Evolutionary conservation across 2,113 vertebrate genomes (phyloP).

Genomic region (Dolichallabes microphthalmus): DNA sequence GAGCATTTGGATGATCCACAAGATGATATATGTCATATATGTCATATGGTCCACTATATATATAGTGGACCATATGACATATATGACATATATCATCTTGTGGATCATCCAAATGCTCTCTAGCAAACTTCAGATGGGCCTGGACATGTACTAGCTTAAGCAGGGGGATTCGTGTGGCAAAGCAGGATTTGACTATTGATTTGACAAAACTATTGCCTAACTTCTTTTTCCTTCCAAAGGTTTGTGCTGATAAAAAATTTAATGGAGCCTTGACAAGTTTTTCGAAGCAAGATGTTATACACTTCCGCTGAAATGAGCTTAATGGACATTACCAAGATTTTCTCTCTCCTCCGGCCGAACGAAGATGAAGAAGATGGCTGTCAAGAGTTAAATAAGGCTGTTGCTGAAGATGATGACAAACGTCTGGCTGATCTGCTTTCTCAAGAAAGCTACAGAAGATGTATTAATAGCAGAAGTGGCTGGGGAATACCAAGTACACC

Average conservation of each 20-base stretch:
- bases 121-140: too few species aligned
- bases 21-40: too few species aligned
- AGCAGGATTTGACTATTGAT: too few species aligned
- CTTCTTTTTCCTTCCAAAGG: neutral
- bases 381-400: constrained; percentile 76
- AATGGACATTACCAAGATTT: constrained; percentile 92
- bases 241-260: constrained; percentile 20
- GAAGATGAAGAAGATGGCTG: constrained; percentile 65
- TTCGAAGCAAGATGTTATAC: constrained; percentile 58
- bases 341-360: constrained; percentile 85
- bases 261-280: constrained; percentile 63
- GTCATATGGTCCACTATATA: too few species aligned
- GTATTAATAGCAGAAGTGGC: constrained; percentile 84
- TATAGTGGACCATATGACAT: too few species aligned
- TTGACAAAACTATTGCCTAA: neutral
- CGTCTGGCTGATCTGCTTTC: constrained; percentile 76
- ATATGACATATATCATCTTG: too few species aligned
- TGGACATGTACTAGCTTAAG: too few species aligned
- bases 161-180: too few species aligned
- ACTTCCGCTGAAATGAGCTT: constrained; percentile 77
- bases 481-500: constrained; percentile 89
- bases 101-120: too few species aligned
- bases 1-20: too few species aligned
- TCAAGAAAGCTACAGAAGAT: constrained; percentile 81
- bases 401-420: constrained; percentile 74